Evolutionary conservation across 2,113 vertebrate genomes (phyloP), one percentile per base, ranked within the genome.

Genomic region (Meleagris gallopavo): DNA sequence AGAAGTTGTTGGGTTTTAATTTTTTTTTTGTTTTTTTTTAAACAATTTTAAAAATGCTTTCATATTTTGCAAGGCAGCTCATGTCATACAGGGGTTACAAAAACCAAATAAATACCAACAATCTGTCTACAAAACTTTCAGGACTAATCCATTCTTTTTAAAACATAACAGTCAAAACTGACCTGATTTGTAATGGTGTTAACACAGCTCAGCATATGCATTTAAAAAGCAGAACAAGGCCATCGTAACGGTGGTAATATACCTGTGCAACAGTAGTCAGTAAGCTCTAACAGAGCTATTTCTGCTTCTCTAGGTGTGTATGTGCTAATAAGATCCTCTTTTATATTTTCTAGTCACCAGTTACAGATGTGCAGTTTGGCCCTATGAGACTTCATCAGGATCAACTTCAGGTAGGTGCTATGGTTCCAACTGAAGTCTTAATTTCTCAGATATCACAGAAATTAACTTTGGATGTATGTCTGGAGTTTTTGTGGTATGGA

Each of bases 351-450:
- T 97, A 99, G 99, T 98, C 97, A 95, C 95, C 98, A 90, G 97
- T 98, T 94, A 98, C 98, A 88, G 98, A 99, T 94, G 98, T 99
- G 98, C 99, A 99, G 93, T 99, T 99, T 97, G 99, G 99, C 96
- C 99, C 99, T 97, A 99, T 99, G 99, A 99, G 98, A 98, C 98
- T 99, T 97, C 98, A 98, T 97, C 98, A 98, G 98, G 98, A 99
- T 97, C 99, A 99, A 92, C 98, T 99, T 98, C 99, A 99, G 99
- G 99, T 99, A 99, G 90, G 90, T 36, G 41, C 9, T 83, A 4
- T 45, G 74, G 46, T 72, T 83, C 72, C 74, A 72, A 52, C 12
- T 30, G 46, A 74, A 93, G 22, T 52, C 46, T 67, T 78, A 45
- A 38, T 88, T 91, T 86, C 60, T 88, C 24, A 88, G 89, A 16